These are phyloP conservation scores for Eugnorisma glareosa DNA, from an alignment of 2,888 invertebrate genomes.

Conservation along the genomic window DNA sequence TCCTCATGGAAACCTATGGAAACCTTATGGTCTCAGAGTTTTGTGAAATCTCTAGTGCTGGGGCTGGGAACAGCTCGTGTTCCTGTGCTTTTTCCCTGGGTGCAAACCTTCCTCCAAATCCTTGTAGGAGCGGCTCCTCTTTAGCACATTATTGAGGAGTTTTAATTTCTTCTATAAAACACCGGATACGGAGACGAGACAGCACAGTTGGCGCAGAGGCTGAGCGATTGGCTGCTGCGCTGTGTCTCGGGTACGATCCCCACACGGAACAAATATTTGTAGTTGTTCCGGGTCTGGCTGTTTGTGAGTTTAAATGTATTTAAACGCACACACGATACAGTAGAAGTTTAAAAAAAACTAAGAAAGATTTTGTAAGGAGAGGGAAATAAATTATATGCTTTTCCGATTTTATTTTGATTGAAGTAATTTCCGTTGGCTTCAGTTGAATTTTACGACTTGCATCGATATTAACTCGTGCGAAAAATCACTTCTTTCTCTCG, in stretches of 20 bases:
- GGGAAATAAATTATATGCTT: neutral
- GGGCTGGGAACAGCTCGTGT: neutral
- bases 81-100: neutral
- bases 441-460: neutral
- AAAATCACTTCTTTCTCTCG: neutral
- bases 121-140: neutral
- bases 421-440: neutral
- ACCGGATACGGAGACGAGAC: neutral
- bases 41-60: neutral
- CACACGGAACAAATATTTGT: neutral
- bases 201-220: neutral
- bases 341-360: neutral
- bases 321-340: too few relatives aligned
- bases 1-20: neutral
- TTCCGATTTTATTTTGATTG: slow-evolving; percentile 2
- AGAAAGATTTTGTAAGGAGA: neutral
- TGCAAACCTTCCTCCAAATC: too few relatives aligned
- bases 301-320: too few relatives aligned
- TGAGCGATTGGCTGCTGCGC: neutral
- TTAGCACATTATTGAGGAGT: neutral
- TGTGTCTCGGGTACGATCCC: neutral
- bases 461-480: neutral
- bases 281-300: too few relatives aligned
- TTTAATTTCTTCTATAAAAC: neutral
- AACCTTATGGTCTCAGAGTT: neutral